These are phyloP conservation scores for Nyctibius grandis DNA, from an alignment of 2,797 vertebrate genomes.

Conservation along the genomic window DNA sequence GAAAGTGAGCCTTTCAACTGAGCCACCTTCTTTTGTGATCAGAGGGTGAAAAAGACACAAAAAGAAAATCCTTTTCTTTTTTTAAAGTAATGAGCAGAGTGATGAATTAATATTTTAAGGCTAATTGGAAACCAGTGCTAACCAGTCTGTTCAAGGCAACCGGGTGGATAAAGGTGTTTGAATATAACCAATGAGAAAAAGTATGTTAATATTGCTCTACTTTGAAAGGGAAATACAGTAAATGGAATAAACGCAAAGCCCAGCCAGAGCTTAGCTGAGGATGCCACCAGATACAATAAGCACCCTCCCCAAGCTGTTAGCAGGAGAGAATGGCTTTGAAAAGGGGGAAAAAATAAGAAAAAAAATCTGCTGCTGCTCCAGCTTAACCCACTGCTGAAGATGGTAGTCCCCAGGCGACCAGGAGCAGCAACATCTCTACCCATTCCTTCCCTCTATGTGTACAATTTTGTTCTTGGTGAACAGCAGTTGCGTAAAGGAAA, in stretches of 20 bases:
- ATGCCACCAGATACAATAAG: background rate
- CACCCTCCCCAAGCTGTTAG: background rate
- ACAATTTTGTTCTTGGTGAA: background rate
- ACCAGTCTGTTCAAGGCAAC: background rate
- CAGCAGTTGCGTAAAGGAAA: background rate
- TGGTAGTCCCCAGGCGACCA: background rate
- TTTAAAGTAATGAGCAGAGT: background rate
- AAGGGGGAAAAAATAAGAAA: background rate
- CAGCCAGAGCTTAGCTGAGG: background rate
- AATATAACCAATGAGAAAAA: background rate
- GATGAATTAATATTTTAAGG: constrained; percentile 4
- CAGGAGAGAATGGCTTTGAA: background rate
- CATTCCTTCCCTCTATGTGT: background rate
- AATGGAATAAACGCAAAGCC: background rate
- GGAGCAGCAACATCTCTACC: background rate
- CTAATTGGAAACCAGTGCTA: background rate
- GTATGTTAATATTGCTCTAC: background rate
- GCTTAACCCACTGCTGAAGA: background rate
- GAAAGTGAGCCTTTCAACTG: background rate
- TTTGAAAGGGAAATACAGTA: background rate
- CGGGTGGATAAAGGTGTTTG: background rate
- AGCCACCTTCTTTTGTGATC: background rate
- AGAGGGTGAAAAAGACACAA: background rate
- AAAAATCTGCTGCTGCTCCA: background rate
- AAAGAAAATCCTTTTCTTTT: background rate